Evolutionary conservation across 2,888 invertebrate genomes (phyloP), one percentile per base, ranked within the genome.

Genomic region (Agrotis puta): DNA sequence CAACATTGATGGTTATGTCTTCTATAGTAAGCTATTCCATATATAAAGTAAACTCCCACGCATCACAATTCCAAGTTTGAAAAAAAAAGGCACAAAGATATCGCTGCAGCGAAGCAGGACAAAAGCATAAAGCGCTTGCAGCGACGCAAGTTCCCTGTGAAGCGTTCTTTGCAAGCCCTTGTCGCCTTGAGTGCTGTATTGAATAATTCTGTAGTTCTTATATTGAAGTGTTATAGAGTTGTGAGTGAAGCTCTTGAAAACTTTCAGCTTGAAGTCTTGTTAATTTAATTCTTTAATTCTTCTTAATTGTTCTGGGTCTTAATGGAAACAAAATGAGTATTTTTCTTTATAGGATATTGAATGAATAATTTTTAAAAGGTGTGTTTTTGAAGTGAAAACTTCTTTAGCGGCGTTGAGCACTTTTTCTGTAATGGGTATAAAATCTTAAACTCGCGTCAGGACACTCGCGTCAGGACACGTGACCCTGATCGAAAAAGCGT

Each of bases 171-270:
- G 43, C 54, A 61, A 72, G 48, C 50, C 64, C 79, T 79, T 82
- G 83, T 79, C 58, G 47, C 43, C 5, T 57, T 48, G 67, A 78
- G 85, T 74, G 78, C 61, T 61, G 76, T 85, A 85, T 84, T 85
- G 79, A 85, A 84, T 85, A 79, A 85, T 85, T 77, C 73, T 65
- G 68, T 59, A 74, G 63, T 64, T 69, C 53, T 39, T 70, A 61
- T 83, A 83, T 71, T 73, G 68, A 70, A 62, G 61, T 24, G 54
- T 51, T 56, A 50, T 70, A 56, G 70, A 70, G 64, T 47, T 61
- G 53, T 61, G 24, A 72, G 53, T 54, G 39, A 77, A 33, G 22
- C 14, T 27, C n/a, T 48, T 68, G 47, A 48, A 47, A 45, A 62
- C 39, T 54, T 70, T 18, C 39, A 43, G 43, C 66, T 43, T 45